A percentile compares a stretch with the other conserved stretches of the same genome.
These are phyloP conservation scores for Pandion haliaetus DNA, from an alignment of 2,113 vertebrate species.

Conservation along the genomic window DNA sequence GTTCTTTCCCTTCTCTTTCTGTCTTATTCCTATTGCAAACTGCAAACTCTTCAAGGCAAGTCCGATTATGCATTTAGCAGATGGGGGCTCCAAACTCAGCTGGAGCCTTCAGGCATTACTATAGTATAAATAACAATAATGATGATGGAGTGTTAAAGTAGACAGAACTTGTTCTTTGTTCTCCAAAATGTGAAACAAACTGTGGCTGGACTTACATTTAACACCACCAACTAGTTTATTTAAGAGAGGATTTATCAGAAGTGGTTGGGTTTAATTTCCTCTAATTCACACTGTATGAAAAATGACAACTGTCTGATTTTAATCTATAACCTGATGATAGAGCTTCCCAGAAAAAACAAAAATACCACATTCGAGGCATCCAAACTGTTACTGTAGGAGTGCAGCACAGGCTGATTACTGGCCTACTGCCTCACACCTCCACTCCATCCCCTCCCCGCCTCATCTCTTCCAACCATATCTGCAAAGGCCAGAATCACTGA, in stretches of 20 bases:
- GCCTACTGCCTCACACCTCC: not conserved
- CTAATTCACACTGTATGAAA: slow-evolving; percentile 47
- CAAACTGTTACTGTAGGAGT: not conserved
- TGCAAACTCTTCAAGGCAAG: not conserved
- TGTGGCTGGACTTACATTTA: slow-evolving; percentile 12
- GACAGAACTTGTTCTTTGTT: slow-evolving; percentile 18
- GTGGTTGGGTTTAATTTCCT: slow-evolving; percentile 59
- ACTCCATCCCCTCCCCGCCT: not conserved
- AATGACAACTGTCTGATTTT: slow-evolving; percentile 46
- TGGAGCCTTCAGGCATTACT: slow-evolving; percentile 14
- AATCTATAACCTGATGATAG: slow-evolving; percentile 23
- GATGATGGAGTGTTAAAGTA: not conserved
- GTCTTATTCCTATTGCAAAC: not conserved
- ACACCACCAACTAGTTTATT: slow-evolving; percentile 38
- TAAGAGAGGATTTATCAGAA: slow-evolving; percentile 60
- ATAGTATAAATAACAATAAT: slow-evolving; percentile 28
- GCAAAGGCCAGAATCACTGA: not conserved
- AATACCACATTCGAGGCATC: not conserved
- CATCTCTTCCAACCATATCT: not conserved
- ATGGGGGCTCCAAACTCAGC: slow-evolving; percentile 20
- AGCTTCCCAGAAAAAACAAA: slow-evolving; percentile 47
- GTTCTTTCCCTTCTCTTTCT: not conserved
- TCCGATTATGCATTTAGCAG: not conserved
- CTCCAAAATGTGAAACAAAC: slow-evolving; percentile 12
- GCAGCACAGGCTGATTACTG: not conserved